Base-by-base conservation (phyloP, 2,797 vertebrate species). In the Scolopax rusticola region DNA sequence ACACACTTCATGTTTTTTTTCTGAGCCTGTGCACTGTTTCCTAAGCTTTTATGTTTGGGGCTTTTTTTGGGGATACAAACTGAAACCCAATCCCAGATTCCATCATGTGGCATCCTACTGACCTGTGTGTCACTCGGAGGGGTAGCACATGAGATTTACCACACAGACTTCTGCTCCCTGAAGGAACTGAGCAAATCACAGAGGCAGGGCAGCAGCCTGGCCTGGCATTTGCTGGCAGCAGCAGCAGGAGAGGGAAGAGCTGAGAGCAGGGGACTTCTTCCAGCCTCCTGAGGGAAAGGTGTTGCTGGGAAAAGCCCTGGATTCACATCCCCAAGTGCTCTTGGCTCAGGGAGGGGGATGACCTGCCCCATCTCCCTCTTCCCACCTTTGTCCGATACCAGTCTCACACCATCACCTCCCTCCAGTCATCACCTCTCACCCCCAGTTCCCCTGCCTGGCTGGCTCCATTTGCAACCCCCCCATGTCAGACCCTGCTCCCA, bases 71-170 rank as follows among this genome's bases (percentile, higher is more conserved):
- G 4, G 4, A 65, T 60, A 10, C 11, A 86, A 65, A 92, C n/a
- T 76, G 61, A 85, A 94, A 89, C 21, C 19, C 77, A 84, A 25
- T n/a, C 70, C 74, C 25, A 59, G 40, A 91, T 95, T 93, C 94
- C 87, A 88, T 91, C 87, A 93, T 90, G 91, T 88, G 91, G 32
- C 70, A 84, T 73, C 63, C 36, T 81, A 74, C 59, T 91, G 91
- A 87, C 4, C 15, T 0, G 0, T 87, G 82, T 76, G 80, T 93
- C 96, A 95, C 70, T 38, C 21, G 1, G 25, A 69, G 50, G 14
- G 8, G 20, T 32, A 47, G 50, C 87, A 82, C 67, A 60, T 96
- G 95, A 90, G 83, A 73, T 82, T 93, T 88, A 87, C 63, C 19
- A 0, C 59, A 48, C 5, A 12, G n/a, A 74, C 24, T 84, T 94